Evolutionary conservation across 2,888 invertebrate genomes (phyloP).

Genomic region (Sesia apiformis): DNA sequence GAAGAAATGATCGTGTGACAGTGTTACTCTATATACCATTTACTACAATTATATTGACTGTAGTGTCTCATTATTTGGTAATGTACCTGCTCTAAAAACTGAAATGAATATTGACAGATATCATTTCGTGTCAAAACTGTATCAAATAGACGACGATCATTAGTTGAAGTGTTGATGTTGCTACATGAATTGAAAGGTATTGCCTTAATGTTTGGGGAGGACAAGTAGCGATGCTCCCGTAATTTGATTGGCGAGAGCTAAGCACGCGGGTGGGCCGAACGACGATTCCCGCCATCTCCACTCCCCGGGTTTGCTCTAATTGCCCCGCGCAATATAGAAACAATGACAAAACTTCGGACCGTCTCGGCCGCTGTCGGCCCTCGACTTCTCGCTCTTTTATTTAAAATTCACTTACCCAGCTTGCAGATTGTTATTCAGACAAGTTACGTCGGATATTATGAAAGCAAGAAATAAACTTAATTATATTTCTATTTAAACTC

Average conservation of each 20-base stretch:
- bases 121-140: neutral
- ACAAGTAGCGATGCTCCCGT: slow-evolving; percentile 34
- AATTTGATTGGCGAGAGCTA: slow-evolving; percentile 59
- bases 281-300: slow-evolving; percentile 41
- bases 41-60: too few relatives aligned
- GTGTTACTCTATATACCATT: too few relatives aligned
- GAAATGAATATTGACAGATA: neutral
- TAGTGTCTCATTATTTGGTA: too few relatives aligned
- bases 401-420: slow-evolving; percentile 67
- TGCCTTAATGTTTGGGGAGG: slow-evolving; percentile 24
- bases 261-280: slow-evolving; percentile 22
- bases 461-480: slow-evolving; percentile 54
- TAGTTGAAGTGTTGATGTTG: slow-evolving; percentile 55
- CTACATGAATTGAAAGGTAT: slow-evolving; percentile 40
- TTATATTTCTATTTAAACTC: slow-evolving; percentile 41
- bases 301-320: slow-evolving; percentile 48
- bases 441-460: slow-evolving; percentile 47
- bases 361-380: slow-evolving; percentile 42
- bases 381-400: slow-evolving; percentile 62
- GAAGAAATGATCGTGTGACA: too few relatives aligned
- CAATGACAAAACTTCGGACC: slow-evolving; percentile 67
- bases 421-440: slow-evolving; percentile 62
- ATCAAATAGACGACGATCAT: slow-evolving; percentile 22
- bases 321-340: slow-evolving; percentile 69
- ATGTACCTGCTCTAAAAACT: too few relatives aligned